phyloP scores from a whole-genome alignment of 1,140 invertebrate genomes.

The Bombus consobrinus region DNA sequence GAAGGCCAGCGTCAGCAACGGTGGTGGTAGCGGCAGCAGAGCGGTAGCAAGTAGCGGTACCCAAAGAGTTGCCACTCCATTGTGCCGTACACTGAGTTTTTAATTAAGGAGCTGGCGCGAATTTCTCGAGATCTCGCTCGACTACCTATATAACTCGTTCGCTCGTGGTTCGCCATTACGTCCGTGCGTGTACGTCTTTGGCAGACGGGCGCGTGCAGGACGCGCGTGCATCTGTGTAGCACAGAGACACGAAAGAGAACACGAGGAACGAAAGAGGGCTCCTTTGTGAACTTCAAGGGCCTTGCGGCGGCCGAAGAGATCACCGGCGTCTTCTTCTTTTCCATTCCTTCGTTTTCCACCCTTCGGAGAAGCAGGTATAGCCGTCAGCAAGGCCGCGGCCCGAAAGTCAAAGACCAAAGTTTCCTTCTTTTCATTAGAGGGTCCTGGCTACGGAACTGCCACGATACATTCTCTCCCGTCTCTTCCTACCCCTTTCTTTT shows the following conservation, averaged over 20 bases:
- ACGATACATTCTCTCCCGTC: slow-evolving; percentile 64
- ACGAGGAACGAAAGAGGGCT: slow-evolving; percentile 11
- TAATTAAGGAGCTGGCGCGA: slow-evolving; percentile 73
- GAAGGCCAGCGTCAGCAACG: slow-evolving; percentile 29
- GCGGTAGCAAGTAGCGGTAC: slow-evolving; percentile 2
- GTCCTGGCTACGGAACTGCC: slow-evolving; percentile 59
- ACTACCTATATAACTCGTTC: slow-evolving; percentile 27
- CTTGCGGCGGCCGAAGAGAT: slow-evolving; percentile 54
- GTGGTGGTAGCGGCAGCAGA: not conserved
- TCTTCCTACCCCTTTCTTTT: slow-evolving; percentile 67
- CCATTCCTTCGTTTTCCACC: slow-evolving; percentile 41
- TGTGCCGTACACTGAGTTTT: slow-evolving; percentile 74
- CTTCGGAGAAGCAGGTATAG: slow-evolving; percentile 59
- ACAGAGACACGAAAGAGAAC: slow-evolving; percentile 9
- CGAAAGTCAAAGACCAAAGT: slow-evolving; percentile 76
- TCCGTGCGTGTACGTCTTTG: slow-evolving; percentile 18
- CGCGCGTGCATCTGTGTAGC: slow-evolving; percentile 12
- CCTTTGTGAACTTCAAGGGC: slow-evolving; percentile 68
- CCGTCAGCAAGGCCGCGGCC: slow-evolving; percentile 57
- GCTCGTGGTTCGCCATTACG: not conserved
- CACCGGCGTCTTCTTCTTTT: slow-evolving; percentile 47
- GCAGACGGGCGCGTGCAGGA: not conserved
- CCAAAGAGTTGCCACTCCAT: slow-evolving; percentile 77
- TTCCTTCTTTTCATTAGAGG: slow-evolving; percentile 77
- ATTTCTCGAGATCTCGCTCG: slow-evolving; percentile 67